Evolutionary conservation across 2,797 vertebrate species (phyloP).

Genomic region (Poeciliopsis gracilis): DNA sequence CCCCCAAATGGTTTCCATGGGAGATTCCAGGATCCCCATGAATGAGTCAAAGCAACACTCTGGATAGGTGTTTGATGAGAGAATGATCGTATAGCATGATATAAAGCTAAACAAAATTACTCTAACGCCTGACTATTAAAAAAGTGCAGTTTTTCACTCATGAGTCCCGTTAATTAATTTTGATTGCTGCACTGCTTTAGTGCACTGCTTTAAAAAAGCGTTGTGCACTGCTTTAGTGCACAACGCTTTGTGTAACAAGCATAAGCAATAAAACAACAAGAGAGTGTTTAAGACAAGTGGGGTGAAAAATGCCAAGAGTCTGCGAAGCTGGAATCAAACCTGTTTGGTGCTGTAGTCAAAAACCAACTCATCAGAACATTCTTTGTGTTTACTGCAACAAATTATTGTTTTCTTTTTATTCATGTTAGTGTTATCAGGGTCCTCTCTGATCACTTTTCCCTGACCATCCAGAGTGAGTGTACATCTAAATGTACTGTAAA

Average conservation of each 20-base stretch:
- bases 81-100: no score
- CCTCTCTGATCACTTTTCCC: neutral
- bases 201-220: no score
- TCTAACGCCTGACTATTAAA: no score
- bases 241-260: neutral
- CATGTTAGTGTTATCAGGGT: neutral
- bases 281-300: neutral
- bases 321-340: neutral
- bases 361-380: neutral
- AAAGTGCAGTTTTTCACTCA: neutral
- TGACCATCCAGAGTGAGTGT: neutral
- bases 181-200: neutral
- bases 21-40: no score
- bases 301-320: neutral
- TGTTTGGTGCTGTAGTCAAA: neutral
- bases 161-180: neutral
- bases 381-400: neutral
- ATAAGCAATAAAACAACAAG: neutral
- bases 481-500: conserved; percentile 5
- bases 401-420: neutral
- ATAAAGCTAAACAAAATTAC: no score
- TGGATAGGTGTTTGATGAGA: no score
- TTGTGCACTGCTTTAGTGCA: no score
- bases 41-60: no score
- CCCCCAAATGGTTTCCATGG: no score